phyloP scores from a whole-genome alignment of 2,113 vertebrate genomes.

The Mionectes macconnelli region DNA sequence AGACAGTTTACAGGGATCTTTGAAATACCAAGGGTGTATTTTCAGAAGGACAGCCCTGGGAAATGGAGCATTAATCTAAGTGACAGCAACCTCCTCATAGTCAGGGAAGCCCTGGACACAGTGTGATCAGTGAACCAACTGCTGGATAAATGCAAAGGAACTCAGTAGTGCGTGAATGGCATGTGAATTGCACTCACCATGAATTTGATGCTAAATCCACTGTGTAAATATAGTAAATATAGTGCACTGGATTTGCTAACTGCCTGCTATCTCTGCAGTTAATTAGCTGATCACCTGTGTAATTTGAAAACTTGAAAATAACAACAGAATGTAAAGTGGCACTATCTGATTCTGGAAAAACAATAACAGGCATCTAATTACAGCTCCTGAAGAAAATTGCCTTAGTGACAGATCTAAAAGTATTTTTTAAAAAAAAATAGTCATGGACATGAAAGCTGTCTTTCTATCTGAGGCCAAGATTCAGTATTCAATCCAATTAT shows the following conservation, averaged over 20 bases:
- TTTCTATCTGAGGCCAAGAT: not conserved
- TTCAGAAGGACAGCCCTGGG: not conserved
- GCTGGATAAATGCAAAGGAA: not conserved
- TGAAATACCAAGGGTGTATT: not conserved
- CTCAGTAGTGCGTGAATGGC: not conserved
- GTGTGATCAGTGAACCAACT: not conserved
- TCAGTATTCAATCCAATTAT: not conserved
- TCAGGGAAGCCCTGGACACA: not conserved
- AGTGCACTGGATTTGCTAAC: not conserved
- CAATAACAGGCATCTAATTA: not conserved
- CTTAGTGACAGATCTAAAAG: not conserved
- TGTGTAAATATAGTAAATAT: not conserved
- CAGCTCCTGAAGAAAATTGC: not conserved
- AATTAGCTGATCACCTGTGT: not conserved
- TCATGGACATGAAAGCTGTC: accelerated
- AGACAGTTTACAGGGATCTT: not conserved
- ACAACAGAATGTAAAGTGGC: not conserved
- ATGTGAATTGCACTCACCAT: not conserved
- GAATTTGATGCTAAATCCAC: not conserved
- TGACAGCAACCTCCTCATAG: not conserved
- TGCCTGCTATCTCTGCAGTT: not conserved
- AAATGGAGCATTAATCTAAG: not conserved
- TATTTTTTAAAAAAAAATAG: not conserved
- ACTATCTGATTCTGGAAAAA: not conserved
- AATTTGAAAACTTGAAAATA: not conserved